Conservation (phyloP, 1,140 invertebrate species). For the Caerostris darwini region DNA sequence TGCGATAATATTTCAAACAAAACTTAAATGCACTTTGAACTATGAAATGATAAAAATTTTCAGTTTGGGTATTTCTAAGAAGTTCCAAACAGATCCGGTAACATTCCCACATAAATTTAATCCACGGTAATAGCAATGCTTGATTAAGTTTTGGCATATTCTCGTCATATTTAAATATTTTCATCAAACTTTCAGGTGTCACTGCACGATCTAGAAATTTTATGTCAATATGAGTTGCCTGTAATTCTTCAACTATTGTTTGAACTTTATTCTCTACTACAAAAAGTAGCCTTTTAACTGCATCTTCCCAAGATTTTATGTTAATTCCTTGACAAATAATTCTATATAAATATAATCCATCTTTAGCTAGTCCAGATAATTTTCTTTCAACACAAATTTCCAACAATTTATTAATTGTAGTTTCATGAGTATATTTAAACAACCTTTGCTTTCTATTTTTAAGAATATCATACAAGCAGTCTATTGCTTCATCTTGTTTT, state of each 20-base stretch:
- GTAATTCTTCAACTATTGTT: conserved; percentile 94
- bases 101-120: conserved; percentile 85
- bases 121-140: conserved; percentile 84
- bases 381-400: conserved; percentile 98
- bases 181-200: conserved; percentile 86
- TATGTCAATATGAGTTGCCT: conserved; percentile 93
- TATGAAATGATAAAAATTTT: conserved; percentile 83
- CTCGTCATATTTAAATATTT: conserved; percentile 79
- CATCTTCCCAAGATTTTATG: conserved; percentile 96
- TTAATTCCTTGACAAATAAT: conserved; percentile 99
- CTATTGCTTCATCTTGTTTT: conserved; percentile 96
- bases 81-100: conserved; percentile 85
- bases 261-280: conserved; percentile 98
- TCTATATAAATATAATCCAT: conserved; percentile 98
- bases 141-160: conserved; percentile 81
- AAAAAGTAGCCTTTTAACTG: conserved; percentile 94
- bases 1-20: conserved; percentile 84
- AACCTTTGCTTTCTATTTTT: conserved; percentile 97
- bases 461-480: conserved; percentile 99
- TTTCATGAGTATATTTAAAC: conserved; percentile 97
- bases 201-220: conserved; percentile 98
- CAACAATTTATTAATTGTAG: conserved; percentile 99
- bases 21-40: conserved; percentile 84
- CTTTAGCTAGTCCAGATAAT: conserved; percentile 98
- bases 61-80: conserved; percentile 82